A percentile compares a stretch with the other conserved stretches of the same genome.
These are phyloP conservation scores for Epistrophe eligans DNA, from an alignment of 2,888 invertebrate species.

Conservation along the genomic window DNA sequence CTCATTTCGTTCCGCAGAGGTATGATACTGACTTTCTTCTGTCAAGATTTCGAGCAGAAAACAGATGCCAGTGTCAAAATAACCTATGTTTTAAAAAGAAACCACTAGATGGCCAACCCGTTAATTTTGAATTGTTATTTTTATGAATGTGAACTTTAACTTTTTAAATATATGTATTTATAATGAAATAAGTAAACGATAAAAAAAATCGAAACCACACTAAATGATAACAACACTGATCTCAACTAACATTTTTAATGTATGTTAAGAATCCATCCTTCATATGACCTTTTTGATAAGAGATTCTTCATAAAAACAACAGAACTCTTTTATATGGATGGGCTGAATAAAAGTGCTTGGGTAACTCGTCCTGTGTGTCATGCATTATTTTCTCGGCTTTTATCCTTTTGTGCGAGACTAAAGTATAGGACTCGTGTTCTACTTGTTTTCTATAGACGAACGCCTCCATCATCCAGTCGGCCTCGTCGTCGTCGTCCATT, in stretches of 20 bases:
- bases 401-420: constrained; percentile 62
- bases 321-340: constrained; percentile 27
- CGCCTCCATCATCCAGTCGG: constrained; percentile 15
- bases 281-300: constrained; percentile 75
- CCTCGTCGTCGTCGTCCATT: constrained; percentile 35
- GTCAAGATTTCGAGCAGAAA: too few relatives aligned
- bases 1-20: too few relatives aligned
- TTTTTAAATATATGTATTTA: too few relatives aligned
- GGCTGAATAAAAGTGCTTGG: constrained; percentile 60
- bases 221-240: constrained; percentile 23
- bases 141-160: too few relatives aligned
- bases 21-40: too few relatives aligned
- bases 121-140: too few relatives aligned
- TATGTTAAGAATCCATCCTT: constrained; percentile 74
- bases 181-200: too few relatives aligned
- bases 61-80: too few relatives aligned
- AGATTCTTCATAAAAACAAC: constrained; percentile 57
- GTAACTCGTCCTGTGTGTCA: constrained; percentile 31
- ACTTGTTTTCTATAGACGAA: constrained; percentile 39
- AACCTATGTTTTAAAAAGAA: too few relatives aligned
- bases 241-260: constrained; percentile 35
- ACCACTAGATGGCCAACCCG: too few relatives aligned
- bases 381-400: constrained; percentile 48
- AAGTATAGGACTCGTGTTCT: constrained; percentile 56
- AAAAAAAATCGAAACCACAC: background rate